Base-by-base conservation (phyloP, 2,888 invertebrate species). In the Eristalinus sepulchralis region DNA sequence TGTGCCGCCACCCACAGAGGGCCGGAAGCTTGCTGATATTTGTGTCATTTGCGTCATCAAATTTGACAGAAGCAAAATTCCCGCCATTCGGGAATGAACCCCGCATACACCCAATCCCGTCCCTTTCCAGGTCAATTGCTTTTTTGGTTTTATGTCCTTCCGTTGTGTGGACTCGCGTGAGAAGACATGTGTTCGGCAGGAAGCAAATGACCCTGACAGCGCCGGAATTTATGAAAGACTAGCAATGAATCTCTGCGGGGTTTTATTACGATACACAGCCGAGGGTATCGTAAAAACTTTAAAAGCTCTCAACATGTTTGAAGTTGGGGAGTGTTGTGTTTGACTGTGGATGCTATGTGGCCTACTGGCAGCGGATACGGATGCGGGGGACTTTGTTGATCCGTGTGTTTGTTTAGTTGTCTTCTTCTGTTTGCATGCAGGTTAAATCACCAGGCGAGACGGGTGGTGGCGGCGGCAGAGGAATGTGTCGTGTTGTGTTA, bases 11-110 rank as follows among this genome's bases (percentile, higher is more conserved):
- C 47, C 39, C 27, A n/a, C n/a, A n/a, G n/a, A n/a, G n/a, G n/a
- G n/a, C 5, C 27, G 27, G 13, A 33, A 36, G 13, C 17, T 66
- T 34, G 34, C 36, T 27, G 47, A 17, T 68, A 55, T 67, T 55
- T 62, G n/a, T 53, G 57, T n/a, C 17, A 27, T 81, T 66, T 77
- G 24, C 82, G 77, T 77, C 82, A 83, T 47, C 34, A 33, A 27
- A 57, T 33, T 72, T 53, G 39, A 63, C 27, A 27, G 27, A 27
- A 5, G 27, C 27, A 27, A 5, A 27, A 27, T 27, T 27, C 27
- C 27, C n/a, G n/a, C n/a, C 39, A 39, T n/a, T 39, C 39, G 39
- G 39, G 39, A n/a, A n/a, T 13, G 39, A n/a, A 4, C 13, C 39
- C n/a, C n/a, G 5, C 39, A 39, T 13, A 13, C n/a, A 2, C n/a